Evolutionary conservation across 2,888 invertebrate genomes (phyloP), one percentile per base, ranked within the genome.

Genomic region (Pterostichus madidus): DNA sequence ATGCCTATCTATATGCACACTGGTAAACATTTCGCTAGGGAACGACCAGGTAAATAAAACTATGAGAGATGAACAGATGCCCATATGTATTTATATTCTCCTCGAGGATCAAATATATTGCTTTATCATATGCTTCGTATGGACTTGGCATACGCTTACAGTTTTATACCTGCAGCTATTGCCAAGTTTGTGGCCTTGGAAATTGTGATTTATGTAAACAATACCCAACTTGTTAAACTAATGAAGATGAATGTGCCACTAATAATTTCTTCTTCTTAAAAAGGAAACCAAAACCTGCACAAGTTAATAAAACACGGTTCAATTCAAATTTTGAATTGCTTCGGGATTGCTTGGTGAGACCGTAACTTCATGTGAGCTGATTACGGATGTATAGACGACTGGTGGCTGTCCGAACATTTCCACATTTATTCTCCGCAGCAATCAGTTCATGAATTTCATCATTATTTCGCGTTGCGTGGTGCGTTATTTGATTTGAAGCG

Each of bases 391-490:
- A 39, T 39, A 39, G 52, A 13, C 13, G n/a, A n/a, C 52, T 52
- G 52, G 13, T 52, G n/a, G 13, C 2, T 52, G 13, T 52, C 52
- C 13, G 39, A 35, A 53, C 39, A 77, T 77, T 77, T 61, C 24
- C 49, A 80, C 68, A 73, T 75, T 52, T 76, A 64, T 52, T 83
- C 68, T 49, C 59, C 32, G 44, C 75, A 53, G 83, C 83, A 83
- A 83, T 83, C 83, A 83, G 64, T 68, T 83, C 83, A 83, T 83
- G 83, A 83, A 83, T 83, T 83, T 83, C 68, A 83, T 83, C 77
- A 83, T 83, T 83, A 83, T 83, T 83, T 83, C 77, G 83, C 77
- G 68, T 52, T 77, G 83, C 83, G 52, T 61, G 52, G 75, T 82
- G 80, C 13, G 77, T 83, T 83, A 83, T 83, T 83, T 83, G 83